These are phyloP conservation scores for Leuciscus idus DNA, from an alignment of 2,113 vertebrate genomes.

Conservation along the genomic window DNA sequence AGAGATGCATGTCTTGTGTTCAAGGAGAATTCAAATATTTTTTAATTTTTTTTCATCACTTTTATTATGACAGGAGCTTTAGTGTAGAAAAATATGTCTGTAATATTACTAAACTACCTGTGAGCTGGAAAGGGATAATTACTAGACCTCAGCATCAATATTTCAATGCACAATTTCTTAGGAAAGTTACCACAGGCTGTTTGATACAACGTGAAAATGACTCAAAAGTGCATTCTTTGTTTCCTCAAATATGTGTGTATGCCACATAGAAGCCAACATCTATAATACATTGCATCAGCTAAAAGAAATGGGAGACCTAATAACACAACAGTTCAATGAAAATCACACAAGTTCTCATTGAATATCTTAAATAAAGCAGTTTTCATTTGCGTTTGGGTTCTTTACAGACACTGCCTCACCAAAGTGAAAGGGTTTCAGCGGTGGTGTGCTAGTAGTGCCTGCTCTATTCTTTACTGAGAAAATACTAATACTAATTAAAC, in stretches of 20 bases:
- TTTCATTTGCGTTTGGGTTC: neutral
- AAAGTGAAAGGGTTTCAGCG: neutral
- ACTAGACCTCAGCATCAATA: conserved; percentile 25
- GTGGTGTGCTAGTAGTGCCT: neutral
- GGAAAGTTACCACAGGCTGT: neutral
- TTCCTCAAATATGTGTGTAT: neutral
- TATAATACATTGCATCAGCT: neutral
- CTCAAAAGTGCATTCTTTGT: conserved; percentile 9
- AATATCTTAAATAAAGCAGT: too few relatives aligned
- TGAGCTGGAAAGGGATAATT: neutral
- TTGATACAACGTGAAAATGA: conserved; percentile 33
- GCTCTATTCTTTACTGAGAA: neutral
- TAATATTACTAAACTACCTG: neutral
- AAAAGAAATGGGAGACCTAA: neutral
- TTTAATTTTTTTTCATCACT: neutral
- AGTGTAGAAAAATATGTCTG: neutral
- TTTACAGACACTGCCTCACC: neutral
- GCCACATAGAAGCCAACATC: neutral
- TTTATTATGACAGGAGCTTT: neutral
- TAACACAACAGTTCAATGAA: too few relatives aligned
- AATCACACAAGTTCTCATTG: too few relatives aligned
- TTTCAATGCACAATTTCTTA: conserved; percentile 18
- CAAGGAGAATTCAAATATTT: neutral
- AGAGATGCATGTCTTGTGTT: neutral
- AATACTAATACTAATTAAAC: neutral